Percentiles rank a stretch among this genome's conserved stretches.
Evolutionary conservation across 2,113 vertebrate species (phyloP).

Genomic region (Dicerorhinus sumatrensis): DNA sequence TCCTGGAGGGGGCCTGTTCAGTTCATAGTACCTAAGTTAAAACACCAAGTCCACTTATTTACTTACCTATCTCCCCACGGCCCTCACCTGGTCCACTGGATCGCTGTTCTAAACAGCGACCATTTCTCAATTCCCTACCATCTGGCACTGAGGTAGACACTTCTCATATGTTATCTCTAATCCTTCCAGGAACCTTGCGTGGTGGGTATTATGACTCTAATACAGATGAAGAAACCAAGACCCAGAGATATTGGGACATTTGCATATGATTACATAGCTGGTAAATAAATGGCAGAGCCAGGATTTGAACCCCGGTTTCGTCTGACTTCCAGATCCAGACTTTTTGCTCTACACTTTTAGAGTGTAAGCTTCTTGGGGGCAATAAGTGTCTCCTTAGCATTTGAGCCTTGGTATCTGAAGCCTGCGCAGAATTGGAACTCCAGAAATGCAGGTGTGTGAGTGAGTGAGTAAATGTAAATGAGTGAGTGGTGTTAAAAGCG

Average conservation of each 20-base stretch:
- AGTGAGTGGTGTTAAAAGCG: neutral
- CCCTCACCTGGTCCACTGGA: neutral
- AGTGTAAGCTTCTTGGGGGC: neutral
- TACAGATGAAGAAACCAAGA: neutral
- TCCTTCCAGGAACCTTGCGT: neutral
- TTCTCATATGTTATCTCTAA: neutral
- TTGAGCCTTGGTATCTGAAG: neutral
- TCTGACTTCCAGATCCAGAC: neutral
- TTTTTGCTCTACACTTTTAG: neutral
- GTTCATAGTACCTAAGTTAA: neutral
- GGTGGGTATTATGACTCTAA: neutral
- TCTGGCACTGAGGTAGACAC: neutral
- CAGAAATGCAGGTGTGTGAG: too few relatives aligned
- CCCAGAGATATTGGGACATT: neutral
- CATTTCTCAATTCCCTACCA: accelerated
- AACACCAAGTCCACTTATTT: neutral
- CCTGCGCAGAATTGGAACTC: neutral
- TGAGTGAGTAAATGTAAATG: neutral
- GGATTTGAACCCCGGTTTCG: neutral
- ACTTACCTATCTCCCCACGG: accelerated
- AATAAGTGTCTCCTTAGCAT: neutral
- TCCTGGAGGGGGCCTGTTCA: neutral
- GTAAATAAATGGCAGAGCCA: neutral
- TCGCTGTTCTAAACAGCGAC: neutral
- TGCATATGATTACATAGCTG: neutral